Conservation (phyloP, 2,113 vertebrate species). For the Sclerurus mexicanus region DNA sequence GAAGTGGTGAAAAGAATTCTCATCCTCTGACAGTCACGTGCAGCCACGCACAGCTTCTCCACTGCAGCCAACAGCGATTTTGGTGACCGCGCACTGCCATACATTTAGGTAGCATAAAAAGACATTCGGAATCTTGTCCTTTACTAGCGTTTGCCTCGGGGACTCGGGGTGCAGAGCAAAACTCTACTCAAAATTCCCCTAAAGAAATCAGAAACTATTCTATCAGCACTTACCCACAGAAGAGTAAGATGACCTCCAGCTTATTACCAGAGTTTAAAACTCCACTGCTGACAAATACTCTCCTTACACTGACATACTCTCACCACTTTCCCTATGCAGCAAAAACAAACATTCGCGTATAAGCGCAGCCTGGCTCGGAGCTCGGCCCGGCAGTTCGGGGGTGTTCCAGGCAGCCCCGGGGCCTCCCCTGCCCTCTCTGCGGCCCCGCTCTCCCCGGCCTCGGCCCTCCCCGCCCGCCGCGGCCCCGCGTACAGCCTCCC, state of each 20-base stretch:
- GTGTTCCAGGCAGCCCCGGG: not conserved
- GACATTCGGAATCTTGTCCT: fast-evolving
- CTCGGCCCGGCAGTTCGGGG: not conserved
- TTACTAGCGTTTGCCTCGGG: not conserved
- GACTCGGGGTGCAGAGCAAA: not conserved
- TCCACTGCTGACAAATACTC: not conserved
- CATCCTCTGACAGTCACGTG: fast-evolving
- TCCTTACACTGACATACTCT: not conserved
- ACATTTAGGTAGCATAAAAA: not conserved
- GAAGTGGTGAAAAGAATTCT: fast-evolving
- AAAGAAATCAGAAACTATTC: not conserved
- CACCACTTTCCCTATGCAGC: not conserved
- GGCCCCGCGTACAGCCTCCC: not conserved
- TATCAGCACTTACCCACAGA: not conserved
- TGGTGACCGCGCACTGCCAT: not conserved
- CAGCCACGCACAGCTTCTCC: not conserved
- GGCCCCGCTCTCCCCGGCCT: not conserved
- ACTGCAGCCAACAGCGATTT: too few relatives aligned
- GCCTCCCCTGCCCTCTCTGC: too few relatives aligned
- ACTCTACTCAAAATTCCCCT: not conserved
- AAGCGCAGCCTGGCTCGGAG: not conserved
- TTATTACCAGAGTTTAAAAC: not conserved
- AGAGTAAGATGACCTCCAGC: not conserved
- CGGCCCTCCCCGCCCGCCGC: not conserved
- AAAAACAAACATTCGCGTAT: not conserved